Base-by-base conservation (phyloP, 2,797 vertebrate genomes). In the Manis pentadactyla region DNA sequence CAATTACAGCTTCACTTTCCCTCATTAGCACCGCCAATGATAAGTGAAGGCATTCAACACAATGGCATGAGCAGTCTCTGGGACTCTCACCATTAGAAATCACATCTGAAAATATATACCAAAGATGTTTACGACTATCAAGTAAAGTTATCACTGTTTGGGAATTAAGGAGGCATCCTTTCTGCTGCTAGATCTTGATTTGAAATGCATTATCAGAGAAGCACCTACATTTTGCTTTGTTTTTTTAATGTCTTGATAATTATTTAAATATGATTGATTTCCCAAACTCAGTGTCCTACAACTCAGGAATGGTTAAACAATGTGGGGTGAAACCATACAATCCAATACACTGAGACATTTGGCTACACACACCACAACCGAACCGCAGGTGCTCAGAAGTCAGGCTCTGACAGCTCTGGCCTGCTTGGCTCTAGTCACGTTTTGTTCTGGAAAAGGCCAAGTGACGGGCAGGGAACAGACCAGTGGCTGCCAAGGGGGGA, bases 91-190 rank as follows among this genome's bases (percentile, higher is more conserved):
- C 37, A n/a, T 2, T 0, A 37, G 75, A 53, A 68, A n/a, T n/a
- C 27, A 0, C 6, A n/a, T 4, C 53, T 27, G 59, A 61, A 61
- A 51, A 83, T 1, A 75, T 1, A 55, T 0, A 61, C 31, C 31
- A 29, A 29, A 61, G 23, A 7, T 1, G 9, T 34, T 39, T 37
- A 59, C 37, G 2, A 9, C 1, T 7, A 14, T 23, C 39, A 7
- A 0, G 0, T 2, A 39, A 0, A 0, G 57, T 11, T 29, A 7
- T 4, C 0, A 2, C 49, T 29, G 4, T 27, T 9, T 27, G 8
- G 55, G 71, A 27, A 19, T 9, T 1, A 39, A 6, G 42, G 9
- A 13, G 27, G 7, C 12, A 2, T 29, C 51, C 18, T 7, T 34
- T 51, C 25, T 2, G 1, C 75, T 29, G 63, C 34, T 2, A 18